phyloP scores from a whole-genome alignment of 2,797 vertebrate genomes.

The Kryptopterus vitreolus region DNA sequence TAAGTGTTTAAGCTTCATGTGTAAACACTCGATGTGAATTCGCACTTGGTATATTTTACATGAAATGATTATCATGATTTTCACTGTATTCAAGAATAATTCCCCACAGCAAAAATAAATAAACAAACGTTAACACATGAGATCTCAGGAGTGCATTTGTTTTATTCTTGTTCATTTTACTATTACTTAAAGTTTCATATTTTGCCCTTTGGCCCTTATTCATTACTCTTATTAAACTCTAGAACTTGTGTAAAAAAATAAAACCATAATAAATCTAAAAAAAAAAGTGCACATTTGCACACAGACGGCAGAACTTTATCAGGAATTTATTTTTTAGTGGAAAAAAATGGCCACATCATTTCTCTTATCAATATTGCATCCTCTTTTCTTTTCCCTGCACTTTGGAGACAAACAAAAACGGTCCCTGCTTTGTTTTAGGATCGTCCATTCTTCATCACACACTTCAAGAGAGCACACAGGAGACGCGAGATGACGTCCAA shows the following conservation, averaged over 20 bases:
- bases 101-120: no score
- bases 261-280: background rate
- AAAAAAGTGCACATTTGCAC: background rate
- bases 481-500: conserved; percentile 77
- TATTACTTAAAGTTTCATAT: no score
- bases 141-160: no score
- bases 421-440: conserved; percentile 87
- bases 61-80: no score
- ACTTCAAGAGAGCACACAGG: conserved; percentile 87
- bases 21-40: no score
- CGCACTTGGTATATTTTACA: no score
- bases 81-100: no score
- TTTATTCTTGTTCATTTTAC: no score
- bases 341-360: conserved; percentile 80
- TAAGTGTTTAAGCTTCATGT: no score
- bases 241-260: background rate
- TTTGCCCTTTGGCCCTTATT: background rate
- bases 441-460: conserved; percentile 81
- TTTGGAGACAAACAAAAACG: conserved; percentile 61
- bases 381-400: conserved; percentile 61
- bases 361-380: conserved; percentile 90
- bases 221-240: background rate
- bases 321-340: conserved; percentile 77
- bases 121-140: no score
- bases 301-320: conserved; percentile 10